Percentiles rank a stretch among this genome's conserved stretches.
Evolutionary conservation across 2,113 vertebrate genomes (phyloP).

Genomic region (Morphnarchus princeps): DNA sequence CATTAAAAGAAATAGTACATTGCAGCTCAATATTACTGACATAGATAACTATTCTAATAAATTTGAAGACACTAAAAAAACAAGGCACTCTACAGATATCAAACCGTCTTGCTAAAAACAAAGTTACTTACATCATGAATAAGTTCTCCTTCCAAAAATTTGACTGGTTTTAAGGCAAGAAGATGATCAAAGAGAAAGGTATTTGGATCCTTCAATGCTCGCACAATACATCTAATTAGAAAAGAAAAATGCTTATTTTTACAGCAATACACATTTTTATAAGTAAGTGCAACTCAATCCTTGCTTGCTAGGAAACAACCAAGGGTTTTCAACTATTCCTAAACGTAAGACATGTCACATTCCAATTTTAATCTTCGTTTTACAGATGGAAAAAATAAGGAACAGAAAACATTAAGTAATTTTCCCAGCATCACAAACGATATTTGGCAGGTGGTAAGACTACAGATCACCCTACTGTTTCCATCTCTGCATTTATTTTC

Average conservation of each 20-base stretch:
- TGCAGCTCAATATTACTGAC: neutral
- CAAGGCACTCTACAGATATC: neutral
- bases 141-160: slow-evolving; percentile 97
- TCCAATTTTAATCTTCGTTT: neutral
- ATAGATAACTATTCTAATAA: neutral
- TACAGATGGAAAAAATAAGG: neutral
- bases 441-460: neutral
- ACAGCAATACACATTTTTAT: neutral
- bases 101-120: neutral
- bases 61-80: neutral
- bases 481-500: neutral
- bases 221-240: slow-evolving; percentile 87
- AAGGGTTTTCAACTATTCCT: neutral
- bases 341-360: neutral
- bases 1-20: neutral
- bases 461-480: neutral
- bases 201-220: slow-evolving; percentile 94
- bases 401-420: neutral
- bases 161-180: slow-evolving; percentile 94
- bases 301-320: neutral
- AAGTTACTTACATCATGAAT: slow-evolving; percentile 93
- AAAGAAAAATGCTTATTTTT: neutral
- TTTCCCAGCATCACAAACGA: neutral
- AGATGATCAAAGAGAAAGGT: slow-evolving; percentile 97
- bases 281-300: neutral